Base-by-base conservation (phyloP, 2,888 invertebrate genomes). In the Muschampia plurimacula region DNA sequence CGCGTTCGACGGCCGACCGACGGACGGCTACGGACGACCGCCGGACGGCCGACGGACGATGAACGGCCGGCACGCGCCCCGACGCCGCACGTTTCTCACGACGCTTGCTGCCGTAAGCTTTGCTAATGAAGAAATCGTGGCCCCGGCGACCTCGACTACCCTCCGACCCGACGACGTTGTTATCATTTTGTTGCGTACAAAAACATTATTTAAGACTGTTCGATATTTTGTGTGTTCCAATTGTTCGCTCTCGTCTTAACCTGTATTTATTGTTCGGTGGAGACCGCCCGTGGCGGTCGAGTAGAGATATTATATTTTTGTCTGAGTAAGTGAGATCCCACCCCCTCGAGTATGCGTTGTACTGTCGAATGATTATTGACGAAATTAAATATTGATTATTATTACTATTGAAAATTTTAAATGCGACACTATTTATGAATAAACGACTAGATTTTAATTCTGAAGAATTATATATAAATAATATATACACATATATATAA, bases 51-150 rank as follows among this genome's bases (percentile, higher is more conserved):
- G 55, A 77, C 74, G 69, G 74, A 77, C 77, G 81, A 83, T 81
- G 84, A 84, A 81, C 15, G 64, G 44, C 28, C 32, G 55, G 41
- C 75, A 41, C 71, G 74, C 74, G 70, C 74, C 68, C 74, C 79
- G 84, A 82, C 84, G 85, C 82, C 83, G 83, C 82, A 79, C 79
- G 83, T 89, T 89, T 89, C 91, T 89, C 91, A 86, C 90, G 88
- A 88, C 89, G 93, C 93, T 93, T 93, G 93, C 93, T 86, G 83
- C 86, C 76, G 92, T 90, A 91, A 92, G 93, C 93, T 93, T 92
- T 88, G 92, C 92, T 88, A 89, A 88, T 89, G 92, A 92, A 82
- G 92, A 90, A 89, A 90, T 86, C 77, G 85, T 86, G 85, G 84
- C 85, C 74, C 75, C 76, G 73, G 72, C 72, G 76, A 69, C 69